Evolutionary conservation across 1,140 invertebrate species (phyloP), one percentile per base, ranked within the genome.

Genomic region (Drosophila equinoxialis): DNA sequence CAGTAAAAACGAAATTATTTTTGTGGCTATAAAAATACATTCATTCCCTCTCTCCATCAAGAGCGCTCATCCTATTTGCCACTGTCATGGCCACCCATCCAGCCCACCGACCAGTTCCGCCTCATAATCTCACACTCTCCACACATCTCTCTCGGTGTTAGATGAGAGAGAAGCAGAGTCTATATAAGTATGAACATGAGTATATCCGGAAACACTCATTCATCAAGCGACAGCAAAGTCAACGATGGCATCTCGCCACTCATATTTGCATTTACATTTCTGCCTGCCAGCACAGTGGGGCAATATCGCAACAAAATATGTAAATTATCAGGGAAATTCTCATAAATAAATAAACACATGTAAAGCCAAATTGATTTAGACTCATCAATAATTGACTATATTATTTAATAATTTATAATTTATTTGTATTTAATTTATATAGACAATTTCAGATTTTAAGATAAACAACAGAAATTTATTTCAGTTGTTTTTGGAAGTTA

Each of bases 1-100:
- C 79, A 82, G 83, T 86, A 86, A 86, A 86, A 82, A 82, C 72
- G 68, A 79, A 86, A 87, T 86, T 79, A 82, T 86, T 79, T 78
- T 66, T 79, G 69, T 71, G 82, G 75, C 73, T 71, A 85, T 85
- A 85, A 85, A 86, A 81, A 85, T 71, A 85, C 81, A 77, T 68
- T 74, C 58, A 58, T 37, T 55, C 23, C 41, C 33, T 41, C 13
- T 41, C 13, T 42, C 39, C 58, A 59, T 60, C 33, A 14, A 30
- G 6, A 30, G 30, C 30, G 6, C 30, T 30, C 30, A 30, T 30
- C 14, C 41, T 41, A n/a, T 13, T 0, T 48, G 8, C 45, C 45
- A 51, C 17, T 51, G 45, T 11, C 45, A 51, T 51, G 45, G 45
- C 13, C 45, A 23, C 17, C 45, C 13, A 13, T 42, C 41, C 41